Base-by-base conservation (phyloP, 2,113 vertebrate genomes). In the Craseonycteris thonglongyai region DNA sequence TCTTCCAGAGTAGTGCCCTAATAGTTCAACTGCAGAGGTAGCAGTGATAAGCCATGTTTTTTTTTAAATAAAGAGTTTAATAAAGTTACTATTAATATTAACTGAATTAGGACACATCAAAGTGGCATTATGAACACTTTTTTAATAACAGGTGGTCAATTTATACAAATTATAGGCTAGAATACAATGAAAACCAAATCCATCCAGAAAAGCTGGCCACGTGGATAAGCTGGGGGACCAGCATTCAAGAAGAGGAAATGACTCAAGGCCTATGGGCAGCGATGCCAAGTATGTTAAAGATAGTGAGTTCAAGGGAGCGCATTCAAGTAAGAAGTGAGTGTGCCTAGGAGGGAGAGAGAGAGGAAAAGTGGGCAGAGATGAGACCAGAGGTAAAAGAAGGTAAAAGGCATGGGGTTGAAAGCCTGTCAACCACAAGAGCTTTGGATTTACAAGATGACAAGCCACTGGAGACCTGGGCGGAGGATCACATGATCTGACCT, bases 101-200 rank as follows among this genome's bases (percentile, higher is more conserved):
- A 93, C 28, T 95, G 21, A 95, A 95, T 38, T 47, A 92, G 30
- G 82, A 95, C 93, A 96, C 86, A 90, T 51, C 66, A 26, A 86
- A 88, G 66, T 84, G 66, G 18, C 74, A 93, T 92, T 74, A 92
- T 0, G 11, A 86, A 95, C 74, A 93, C n/a, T 72, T 94, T 92
- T 94, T 96, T 93, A 97, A 97, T 85, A 95, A 74, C 61, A 95
- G 56, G 79, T 49, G 65, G n/a, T 45, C 85, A 79, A 86, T 88
- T 92, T 71, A 72, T 91, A 94, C 72, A 97, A 96, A 94, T 83
- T 42, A 96, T 51, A 95, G 84, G 69, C 33, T 66, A 85, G 40
- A 54, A 78, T 85, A 93, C 45, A 88, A 86, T 22, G 33, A 90
- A 76, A 96, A 96, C 68, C 96, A 96, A 96, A 85, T 26, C 51